phyloP scores from a whole-genome alignment of 2,113 vertebrate genomes.

The Channa argus region DNA sequence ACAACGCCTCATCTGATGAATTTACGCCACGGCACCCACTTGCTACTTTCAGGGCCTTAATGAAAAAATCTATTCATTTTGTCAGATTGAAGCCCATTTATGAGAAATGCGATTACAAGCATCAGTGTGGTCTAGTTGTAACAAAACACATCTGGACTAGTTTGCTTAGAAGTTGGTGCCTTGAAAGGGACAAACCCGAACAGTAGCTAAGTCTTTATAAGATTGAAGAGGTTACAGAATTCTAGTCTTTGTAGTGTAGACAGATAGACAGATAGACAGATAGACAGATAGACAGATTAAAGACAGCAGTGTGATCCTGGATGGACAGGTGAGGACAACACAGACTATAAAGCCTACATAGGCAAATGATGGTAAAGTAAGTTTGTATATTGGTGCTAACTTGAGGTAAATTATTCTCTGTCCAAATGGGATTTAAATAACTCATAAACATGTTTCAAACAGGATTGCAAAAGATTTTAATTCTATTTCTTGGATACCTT shows the following conservation, averaged over 20 bases:
- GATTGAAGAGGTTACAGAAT: slow-evolving; percentile 5
- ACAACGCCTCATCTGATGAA: slow-evolving; percentile 3
- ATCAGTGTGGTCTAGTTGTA: slow-evolving; percentile 32
- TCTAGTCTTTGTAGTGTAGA: too few relatives aligned
- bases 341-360: too few relatives aligned
- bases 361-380: too few relatives aligned
- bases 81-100: neutral
- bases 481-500: slow-evolving; percentile 65
- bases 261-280: too few relatives aligned
- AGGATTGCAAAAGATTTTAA: neutral
- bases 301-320: too few relatives aligned
- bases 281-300: too few relatives aligned
- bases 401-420: too few relatives aligned
- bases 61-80: slow-evolving; percentile 20
- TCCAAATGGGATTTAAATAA: too few relatives aligned
- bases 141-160: slow-evolving; percentile 56
- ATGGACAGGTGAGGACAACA: too few relatives aligned
- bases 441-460: neutral
- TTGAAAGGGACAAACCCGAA: neutral
- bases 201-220: slow-evolving; percentile 32
- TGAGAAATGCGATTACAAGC: slow-evolving; percentile 10
- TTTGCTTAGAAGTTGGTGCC: slow-evolving; percentile 60
- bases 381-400: too few relatives aligned
- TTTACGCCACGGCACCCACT: neutral
- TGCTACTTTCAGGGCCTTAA: neutral